These are phyloP conservation scores for Sarcophaga variegata DNA, from an alignment of 2,888 invertebrate species.

Conservation along the genomic window DNA sequence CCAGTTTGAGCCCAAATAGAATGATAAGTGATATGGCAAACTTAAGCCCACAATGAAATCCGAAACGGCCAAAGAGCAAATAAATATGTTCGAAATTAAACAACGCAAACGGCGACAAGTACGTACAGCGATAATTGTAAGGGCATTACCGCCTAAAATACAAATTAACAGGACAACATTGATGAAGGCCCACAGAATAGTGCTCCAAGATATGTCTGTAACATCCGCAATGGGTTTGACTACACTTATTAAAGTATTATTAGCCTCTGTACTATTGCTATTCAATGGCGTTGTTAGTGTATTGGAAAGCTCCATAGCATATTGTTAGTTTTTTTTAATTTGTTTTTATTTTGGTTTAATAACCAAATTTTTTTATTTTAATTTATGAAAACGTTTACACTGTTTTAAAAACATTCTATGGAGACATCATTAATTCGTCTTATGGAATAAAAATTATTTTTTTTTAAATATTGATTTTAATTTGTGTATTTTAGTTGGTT, in stretches of 20 bases:
- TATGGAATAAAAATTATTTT: background rate
- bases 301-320: constrained; percentile 45
- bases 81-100: constrained; percentile 89
- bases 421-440: constrained; percentile 3
- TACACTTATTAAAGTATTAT: constrained; percentile 28
- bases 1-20: constrained; percentile 86
- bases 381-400: background rate
- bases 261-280: constrained; percentile 15
- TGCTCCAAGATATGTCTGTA: constrained; percentile 41
- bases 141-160: constrained; percentile 88
- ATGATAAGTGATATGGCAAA: constrained; percentile 89
- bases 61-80: constrained; percentile 89
- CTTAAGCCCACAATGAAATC: constrained; percentile 90
- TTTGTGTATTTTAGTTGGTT: constrained; percentile 3
- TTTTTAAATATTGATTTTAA: background rate
- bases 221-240: background rate
- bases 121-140: constrained; percentile 89
- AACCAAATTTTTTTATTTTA: background rate
- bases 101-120: constrained; percentile 87
- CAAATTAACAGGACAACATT: constrained; percentile 86
- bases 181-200: constrained; percentile 84
- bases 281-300: constrained; percentile 24
- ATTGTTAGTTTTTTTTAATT: constrained; percentile 32
- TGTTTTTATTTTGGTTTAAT: background rate
- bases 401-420: background rate